Evolutionary conservation across 2,888 invertebrate genomes (phyloP).

Genomic region (Drosophila rubida): DNA sequence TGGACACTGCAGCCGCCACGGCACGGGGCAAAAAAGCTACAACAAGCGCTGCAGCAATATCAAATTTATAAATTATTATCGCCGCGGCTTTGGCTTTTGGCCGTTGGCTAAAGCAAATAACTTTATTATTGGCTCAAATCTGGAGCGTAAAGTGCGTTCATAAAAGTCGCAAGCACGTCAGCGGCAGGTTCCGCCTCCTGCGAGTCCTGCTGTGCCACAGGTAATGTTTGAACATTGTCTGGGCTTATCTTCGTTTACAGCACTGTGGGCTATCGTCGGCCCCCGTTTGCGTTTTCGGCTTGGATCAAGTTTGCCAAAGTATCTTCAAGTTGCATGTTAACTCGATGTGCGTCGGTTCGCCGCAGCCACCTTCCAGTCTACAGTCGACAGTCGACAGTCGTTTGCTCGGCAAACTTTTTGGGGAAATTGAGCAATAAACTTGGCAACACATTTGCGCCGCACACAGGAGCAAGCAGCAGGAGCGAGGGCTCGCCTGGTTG

Average conservation of each 20-base stretch:
- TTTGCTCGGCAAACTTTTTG: conserved; percentile 57
- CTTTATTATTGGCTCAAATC: conserved; percentile 55
- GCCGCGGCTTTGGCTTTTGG: conserved; percentile 11
- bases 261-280: conserved; percentile 50
- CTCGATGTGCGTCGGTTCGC: conserved; percentile 63
- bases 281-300: conserved; percentile 10
- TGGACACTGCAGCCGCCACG: conserved; percentile 66
- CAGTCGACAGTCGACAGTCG: not conserved
- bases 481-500: conserved; percentile 3
- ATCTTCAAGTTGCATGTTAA: conserved; percentile 76
- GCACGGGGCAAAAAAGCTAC: not conserved
- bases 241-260: conserved; percentile 63
- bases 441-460: conserved; percentile 56
- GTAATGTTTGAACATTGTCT: conserved; percentile 71
- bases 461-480: not conserved
- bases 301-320: conserved; percentile 69
- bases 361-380: conserved; percentile 13
- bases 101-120: conserved; percentile 40
- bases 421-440: conserved; percentile 74
- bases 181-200: conserved; percentile 10
- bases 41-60: conserved; percentile 46
- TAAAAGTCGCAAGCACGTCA: conserved; percentile 71
- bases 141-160: conserved; percentile 58
- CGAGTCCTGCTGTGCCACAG: not conserved
- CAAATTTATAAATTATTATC: conserved; percentile 75